Conservation (phyloP, 2,113 vertebrate species). For the Cryptotis parvus region DNA sequence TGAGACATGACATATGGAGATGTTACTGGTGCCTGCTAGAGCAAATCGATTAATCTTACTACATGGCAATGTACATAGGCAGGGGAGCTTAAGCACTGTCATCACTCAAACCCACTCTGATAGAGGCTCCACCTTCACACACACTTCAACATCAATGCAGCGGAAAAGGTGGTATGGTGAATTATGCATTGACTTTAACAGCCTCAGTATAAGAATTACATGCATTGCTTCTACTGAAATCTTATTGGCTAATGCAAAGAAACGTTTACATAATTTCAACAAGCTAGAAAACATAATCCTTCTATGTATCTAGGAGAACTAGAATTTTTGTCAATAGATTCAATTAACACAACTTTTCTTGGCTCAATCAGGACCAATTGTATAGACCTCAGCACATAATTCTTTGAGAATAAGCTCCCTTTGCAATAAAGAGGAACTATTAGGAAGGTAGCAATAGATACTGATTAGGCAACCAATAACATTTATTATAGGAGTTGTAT, state of each 20-base stretch:
- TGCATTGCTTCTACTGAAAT: slow-evolving; percentile 9
- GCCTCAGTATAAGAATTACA: background rate
- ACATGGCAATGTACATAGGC: background rate
- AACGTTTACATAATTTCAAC: slow-evolving; percentile 6
- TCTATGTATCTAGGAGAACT: background rate
- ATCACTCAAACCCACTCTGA: background rate
- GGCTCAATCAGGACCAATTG: background rate
- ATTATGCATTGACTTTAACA: slow-evolving; percentile 6
- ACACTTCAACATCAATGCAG: background rate
- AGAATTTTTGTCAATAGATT: slow-evolving; percentile 25
- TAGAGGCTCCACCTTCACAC: slow-evolving; percentile 10
- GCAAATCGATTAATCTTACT: slow-evolving; percentile 34
- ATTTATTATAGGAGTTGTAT: background rate
- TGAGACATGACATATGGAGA: no score
- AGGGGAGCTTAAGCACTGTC: background rate
- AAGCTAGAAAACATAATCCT: slow-evolving; percentile 12
- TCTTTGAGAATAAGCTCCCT: background rate
- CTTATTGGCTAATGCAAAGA: slow-evolving; percentile 42
- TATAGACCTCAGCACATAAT: background rate
- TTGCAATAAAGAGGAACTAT: slow-evolving; percentile 6
- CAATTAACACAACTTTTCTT: slow-evolving; percentile 21
- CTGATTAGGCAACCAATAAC: background rate
- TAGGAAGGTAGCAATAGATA: background rate
- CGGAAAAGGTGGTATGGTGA: background rate
- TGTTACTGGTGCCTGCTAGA: no score